These are phyloP conservation scores for Heliconius cydno DNA, from an alignment of 2,888 invertebrate genomes.

Conservation along the genomic window DNA sequence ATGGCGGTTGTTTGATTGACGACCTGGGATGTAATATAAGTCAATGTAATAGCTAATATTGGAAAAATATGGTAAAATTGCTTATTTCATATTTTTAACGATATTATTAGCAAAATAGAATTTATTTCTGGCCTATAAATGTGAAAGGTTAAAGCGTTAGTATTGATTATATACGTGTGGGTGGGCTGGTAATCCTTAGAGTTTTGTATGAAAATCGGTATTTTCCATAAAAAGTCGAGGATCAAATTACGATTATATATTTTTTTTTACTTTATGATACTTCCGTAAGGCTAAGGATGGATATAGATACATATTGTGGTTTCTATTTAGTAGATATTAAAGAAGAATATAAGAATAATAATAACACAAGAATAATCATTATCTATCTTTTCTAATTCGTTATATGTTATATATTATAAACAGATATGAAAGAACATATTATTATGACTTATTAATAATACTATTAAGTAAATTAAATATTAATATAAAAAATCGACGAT, in stretches of 20 bases:
- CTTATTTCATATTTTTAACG: constrained; percentile 37
- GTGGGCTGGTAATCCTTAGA: not conserved
- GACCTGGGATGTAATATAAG: constrained; percentile 31
- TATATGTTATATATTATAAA: no score
- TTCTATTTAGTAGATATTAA: not conserved
- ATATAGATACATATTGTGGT: not conserved
- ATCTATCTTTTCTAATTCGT: no score
- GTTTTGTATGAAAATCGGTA: constrained; percentile 1
- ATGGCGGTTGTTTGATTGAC: constrained; percentile 46
- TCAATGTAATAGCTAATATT: constrained; percentile 36
- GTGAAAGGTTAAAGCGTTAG: constrained; percentile 27
- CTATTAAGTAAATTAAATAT: no score
- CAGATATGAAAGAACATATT: no score
- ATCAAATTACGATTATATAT: not conserved
- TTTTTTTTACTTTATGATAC: not conserved
- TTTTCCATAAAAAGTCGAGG: not conserved
- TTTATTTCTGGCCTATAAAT: constrained; percentile 4
- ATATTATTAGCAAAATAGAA: constrained; percentile 14
- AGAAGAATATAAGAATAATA: no score
- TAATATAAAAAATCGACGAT: no score
- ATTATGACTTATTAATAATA: no score
- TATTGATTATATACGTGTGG: constrained; percentile 21
- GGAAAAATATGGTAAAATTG: constrained; percentile 30
- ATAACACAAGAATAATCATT: no score
- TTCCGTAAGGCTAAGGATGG: not conserved